These are phyloP conservation scores for Dendrolimus houi DNA, from an alignment of 2,888 invertebrate species.

Conservation along the genomic window DNA sequence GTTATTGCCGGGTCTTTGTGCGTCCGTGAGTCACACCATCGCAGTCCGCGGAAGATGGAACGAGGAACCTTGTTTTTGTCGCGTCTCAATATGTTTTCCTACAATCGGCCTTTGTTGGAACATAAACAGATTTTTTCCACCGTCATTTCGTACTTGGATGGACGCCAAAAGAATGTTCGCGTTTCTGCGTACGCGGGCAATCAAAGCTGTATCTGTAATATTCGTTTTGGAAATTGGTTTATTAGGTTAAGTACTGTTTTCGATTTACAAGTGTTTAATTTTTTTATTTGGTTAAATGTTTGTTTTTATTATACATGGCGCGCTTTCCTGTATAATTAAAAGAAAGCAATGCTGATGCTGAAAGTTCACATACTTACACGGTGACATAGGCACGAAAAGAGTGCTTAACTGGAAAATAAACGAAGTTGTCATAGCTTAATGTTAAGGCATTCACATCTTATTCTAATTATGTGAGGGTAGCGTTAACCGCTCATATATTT, in stretches of 20 bases:
- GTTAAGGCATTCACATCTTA: too few relatives aligned
- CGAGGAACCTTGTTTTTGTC: constrained; percentile 42
- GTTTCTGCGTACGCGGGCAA: neutral
- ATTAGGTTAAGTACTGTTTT: neutral
- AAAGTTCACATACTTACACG: too few relatives aligned
- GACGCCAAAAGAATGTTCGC: constrained; percentile 35
- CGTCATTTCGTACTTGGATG: constrained; percentile 29
- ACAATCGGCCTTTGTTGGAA: constrained; percentile 31
- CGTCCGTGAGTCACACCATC: constrained; percentile 34
- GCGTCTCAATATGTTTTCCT: constrained; percentile 32
- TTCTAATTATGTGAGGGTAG: too few relatives aligned
- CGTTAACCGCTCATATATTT: too few relatives aligned
- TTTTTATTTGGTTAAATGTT: neutral
- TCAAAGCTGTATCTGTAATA: neutral
- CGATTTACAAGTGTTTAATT: neutral
- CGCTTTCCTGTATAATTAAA: too few relatives aligned
- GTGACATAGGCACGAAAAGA: too few relatives aligned
- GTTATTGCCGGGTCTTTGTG: constrained; percentile 46
- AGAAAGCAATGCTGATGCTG: too few relatives aligned
- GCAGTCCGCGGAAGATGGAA: constrained; percentile 35
- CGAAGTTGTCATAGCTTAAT: too few relatives aligned
- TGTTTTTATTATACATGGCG: too few relatives aligned
- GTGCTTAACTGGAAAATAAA: too few relatives aligned
- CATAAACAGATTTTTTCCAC: constrained; percentile 24
- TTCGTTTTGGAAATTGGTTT: constrained; percentile 1